Evolutionary conservation across 53 echinoderm and acorn worm genomes (phyloP).

Genomic region (Apostichopus leukothele): DNA sequence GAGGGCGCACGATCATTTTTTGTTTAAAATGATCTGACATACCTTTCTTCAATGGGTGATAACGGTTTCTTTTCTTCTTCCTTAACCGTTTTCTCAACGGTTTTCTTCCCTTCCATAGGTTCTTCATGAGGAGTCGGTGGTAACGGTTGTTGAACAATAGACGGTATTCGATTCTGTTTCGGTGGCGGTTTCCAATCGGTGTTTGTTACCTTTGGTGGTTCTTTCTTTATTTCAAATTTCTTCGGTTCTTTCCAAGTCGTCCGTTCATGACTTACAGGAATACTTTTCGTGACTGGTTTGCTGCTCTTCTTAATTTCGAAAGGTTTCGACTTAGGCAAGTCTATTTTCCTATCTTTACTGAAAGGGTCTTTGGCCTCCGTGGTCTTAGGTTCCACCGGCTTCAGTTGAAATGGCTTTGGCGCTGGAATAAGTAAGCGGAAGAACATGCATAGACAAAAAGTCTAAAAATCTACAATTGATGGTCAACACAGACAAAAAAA

Average conservation of each 20-base stretch:
- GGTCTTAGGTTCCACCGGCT: slow-evolving; percentile 59
- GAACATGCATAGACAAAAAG: too few species aligned
- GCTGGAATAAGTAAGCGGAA: slow-evolving; percentile 46
- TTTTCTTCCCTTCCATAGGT: not conserved
- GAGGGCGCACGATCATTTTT: not conserved
- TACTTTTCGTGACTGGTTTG: slow-evolving; percentile 66
- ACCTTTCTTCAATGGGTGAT: slow-evolving; percentile 43
- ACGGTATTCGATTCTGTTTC: slow-evolving; percentile 60
- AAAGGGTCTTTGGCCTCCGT: slow-evolving; percentile 81
- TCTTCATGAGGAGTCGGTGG: slow-evolving; percentile 41
- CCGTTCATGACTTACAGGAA: slow-evolving; percentile 44
- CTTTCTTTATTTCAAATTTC: slow-evolving; percentile 75
- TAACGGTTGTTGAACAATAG: slow-evolving; percentile 32
- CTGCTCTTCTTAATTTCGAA: slow-evolving; percentile 74
- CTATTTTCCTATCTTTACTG: slow-evolving; percentile 62
- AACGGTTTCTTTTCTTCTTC: slow-evolving; percentile 6
- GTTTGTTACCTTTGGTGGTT: slow-evolving; percentile 47
- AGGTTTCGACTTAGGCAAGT: slow-evolving; percentile 77
- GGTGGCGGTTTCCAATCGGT: slow-evolving; percentile 70
- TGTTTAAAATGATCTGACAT: not conserved
- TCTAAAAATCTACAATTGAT: not conserved
- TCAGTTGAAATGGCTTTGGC: slow-evolving; percentile 77
- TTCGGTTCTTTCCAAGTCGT: slow-evolving; percentile 69
- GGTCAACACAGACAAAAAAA: too few species aligned
- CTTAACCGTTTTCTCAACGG: not conserved